Evolutionary conservation across 2,797 vertebrate genomes (phyloP), one percentile per base, ranked within the genome.

Genomic region (Cossypha dichroa): DNA sequence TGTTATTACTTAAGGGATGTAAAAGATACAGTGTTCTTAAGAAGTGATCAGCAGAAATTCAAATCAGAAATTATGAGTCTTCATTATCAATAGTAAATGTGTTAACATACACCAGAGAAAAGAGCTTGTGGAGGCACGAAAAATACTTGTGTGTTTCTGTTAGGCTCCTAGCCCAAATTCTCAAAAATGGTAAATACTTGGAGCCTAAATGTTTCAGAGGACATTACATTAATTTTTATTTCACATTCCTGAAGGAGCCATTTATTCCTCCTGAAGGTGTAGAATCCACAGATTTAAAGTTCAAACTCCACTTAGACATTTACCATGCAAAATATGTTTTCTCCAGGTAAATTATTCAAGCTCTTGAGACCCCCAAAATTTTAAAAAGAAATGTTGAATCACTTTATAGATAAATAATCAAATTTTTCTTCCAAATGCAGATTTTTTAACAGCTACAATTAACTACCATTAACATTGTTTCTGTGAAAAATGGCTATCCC

Each of bases 371-470:
- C 2, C 2, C 11, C 36, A 58, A 26, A 34, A 41, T 26, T 58
- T 43, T 21, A 43, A 18, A 58, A 22, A 49, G 7, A 12, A 58
- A 36, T 56, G 13, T 31, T 74, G 14, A 34, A 26, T 43, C 1
- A 0, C 4, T 58, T 49, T 43, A 36, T 7, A 26, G 5, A 15
- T 14, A 43, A 49, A 49, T 17, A 2, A 58, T 36, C 11, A 66
- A 49, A n/a, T 58, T 66, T 66, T 58, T 18, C 14, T 84, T 74
- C 11, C n/a, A 49, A 26, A 36, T 43, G n/a, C 4, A 66, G 52
- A 36, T 21, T 43, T 43, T 64, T 21, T 43, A 31, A 22, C 9
- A 66, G 9, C 9, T 34, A 26, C 51, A 34, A 20, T 64, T 48
- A 48, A 40, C 41, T 45, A 52, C 22, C 52, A 36, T 22, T n/a